Conservation (phyloP, 2,888 invertebrate species). For the Catocala sponsa region DNA sequence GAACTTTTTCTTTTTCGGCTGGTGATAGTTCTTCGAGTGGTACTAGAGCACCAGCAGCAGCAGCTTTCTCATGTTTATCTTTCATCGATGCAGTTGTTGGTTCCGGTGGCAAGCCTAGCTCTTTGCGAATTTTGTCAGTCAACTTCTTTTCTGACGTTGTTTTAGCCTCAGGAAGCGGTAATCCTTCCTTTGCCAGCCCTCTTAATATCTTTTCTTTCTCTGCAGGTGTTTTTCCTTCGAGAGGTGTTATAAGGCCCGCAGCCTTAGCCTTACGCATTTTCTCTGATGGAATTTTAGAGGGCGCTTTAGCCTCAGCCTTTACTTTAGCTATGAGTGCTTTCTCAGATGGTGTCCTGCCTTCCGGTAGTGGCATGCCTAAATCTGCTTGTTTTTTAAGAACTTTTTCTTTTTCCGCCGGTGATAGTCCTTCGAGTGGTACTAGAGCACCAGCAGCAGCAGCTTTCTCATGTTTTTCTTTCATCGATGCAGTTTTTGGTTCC, state of each 20-base stretch:
- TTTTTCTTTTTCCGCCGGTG: too few relatives aligned
- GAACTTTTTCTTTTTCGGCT: conserved; percentile 40
- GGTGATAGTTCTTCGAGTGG: conserved; percentile 39
- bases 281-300: too few relatives aligned
- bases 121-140: conserved; percentile 27
- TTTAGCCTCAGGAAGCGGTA: conserved; percentile 21
- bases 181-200: conserved; percentile 1
- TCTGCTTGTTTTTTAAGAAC: too few relatives aligned
- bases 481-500: conserved; percentile 46
- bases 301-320: too few relatives aligned
- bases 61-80: conserved; percentile 39
- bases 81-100: conserved; percentile 43
- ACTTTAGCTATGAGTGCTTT: too few relatives aligned
- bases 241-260: too few relatives aligned
- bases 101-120: conserved; percentile 53
- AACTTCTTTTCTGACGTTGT: conserved; percentile 8
- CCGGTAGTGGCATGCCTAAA: too few relatives aligned
- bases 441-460: conserved; percentile 33
- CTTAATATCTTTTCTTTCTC: conserved; percentile 24
- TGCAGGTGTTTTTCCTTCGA: conserved; percentile 1
- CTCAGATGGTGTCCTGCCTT: too few relatives aligned
- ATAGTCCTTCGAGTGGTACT: conserved; percentile 7
- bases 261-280: too few relatives aligned
- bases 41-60: conserved; percentile 45
- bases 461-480: conserved; percentile 32